phyloP scores from a whole-genome alignment of 1,140 invertebrate species.

The Helicorthomorpha holstii region DNA sequence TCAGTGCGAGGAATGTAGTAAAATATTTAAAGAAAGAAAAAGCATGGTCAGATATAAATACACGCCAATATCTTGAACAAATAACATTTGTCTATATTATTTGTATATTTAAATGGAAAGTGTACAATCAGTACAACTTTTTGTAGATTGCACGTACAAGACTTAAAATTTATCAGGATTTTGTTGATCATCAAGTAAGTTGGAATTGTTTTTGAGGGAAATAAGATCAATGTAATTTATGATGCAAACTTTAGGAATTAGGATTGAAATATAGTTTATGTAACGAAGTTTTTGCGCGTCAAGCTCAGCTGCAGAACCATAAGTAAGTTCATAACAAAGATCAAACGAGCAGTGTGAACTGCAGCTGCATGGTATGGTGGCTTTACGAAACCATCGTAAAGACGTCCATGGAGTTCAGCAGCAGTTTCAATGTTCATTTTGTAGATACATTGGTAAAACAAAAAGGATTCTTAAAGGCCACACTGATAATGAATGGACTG shows the following conservation, averaged over 20 bases:
- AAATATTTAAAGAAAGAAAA: slow-evolving; percentile 4
- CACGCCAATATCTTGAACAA: slow-evolving; percentile 5
- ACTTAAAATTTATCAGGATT: slow-evolving; percentile 6
- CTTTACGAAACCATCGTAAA: slow-evolving; percentile 1
- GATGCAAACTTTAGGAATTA: neutral
- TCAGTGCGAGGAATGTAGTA: slow-evolving; percentile 3
- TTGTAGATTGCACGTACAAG: slow-evolving; percentile 1
- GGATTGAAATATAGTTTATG: slow-evolving; percentile 1
- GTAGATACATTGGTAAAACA: slow-evolving; percentile 4
- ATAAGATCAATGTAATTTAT: neutral
- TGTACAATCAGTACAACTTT: neutral
- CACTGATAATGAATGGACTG: too few relatives aligned
- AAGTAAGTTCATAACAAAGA: slow-evolving; percentile 1
- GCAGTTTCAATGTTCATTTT: neutral
- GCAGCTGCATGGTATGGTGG: neutral
- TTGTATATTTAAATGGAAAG: neutral
- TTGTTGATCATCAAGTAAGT: slow-evolving; percentile 1
- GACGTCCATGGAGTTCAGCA: slow-evolving; percentile 1
- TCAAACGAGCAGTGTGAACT: neutral
- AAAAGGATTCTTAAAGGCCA: slow-evolving; percentile 2
- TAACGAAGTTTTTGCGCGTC: slow-evolving; percentile 4
- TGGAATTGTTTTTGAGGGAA: neutral
- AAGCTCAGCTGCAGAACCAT: neutral
- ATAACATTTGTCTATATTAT: neutral
- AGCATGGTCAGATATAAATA: neutral